Evolutionary conservation across 2,888 invertebrate genomes (phyloP), one percentile per base, ranked within the genome.

Genomic region (Papilio gigon): DNA sequence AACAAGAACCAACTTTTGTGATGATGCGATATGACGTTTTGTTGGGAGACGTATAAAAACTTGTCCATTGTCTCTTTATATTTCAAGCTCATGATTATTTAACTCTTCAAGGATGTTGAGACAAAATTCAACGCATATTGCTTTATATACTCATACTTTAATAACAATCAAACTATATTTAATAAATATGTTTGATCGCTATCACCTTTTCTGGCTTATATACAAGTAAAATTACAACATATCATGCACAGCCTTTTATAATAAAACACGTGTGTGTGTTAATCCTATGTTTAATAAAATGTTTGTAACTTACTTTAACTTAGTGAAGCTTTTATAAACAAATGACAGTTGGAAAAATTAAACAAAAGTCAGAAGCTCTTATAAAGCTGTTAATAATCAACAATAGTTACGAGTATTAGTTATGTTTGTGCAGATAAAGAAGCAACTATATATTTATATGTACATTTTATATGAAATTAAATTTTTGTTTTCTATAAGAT

Each of bases 1-100:
- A 50, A 70, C 69, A 64, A 65, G 65, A 69, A 40, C 37, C 33
- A 61, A 35, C 65, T 42, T 30, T 65, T 50, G 56, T 50, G 60
- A 65, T 61, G 60, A 65, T 65, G 42, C 37, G 65, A 61, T 69
- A 65, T 58, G 65, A 61, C 47, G 17, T 47, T 58, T 62, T 20
- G 61, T 44, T 62, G 56, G 62, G 33, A 61, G 33, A 44, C 56
- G 27, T 17, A 37, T 30, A 37, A 62, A 63, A 68, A 56, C 2
- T 47, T 61, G 50, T 60, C 20, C 67, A 61, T 40, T 61, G 40
- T 67, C 53, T 35, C 22, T 37, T 53, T 53, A 53, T 30, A 53
- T 53, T 56, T 56, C 17, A 30, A 56, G 30, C 6, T 56, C n/a
- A 30, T 56, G 53, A 56, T 56, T 56, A 30, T 30, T 30, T 56